These are phyloP conservation scores for Rhimphoctona megacephalus DNA, from an alignment of 2,888 invertebrate genomes.

Conservation along the genomic window DNA sequence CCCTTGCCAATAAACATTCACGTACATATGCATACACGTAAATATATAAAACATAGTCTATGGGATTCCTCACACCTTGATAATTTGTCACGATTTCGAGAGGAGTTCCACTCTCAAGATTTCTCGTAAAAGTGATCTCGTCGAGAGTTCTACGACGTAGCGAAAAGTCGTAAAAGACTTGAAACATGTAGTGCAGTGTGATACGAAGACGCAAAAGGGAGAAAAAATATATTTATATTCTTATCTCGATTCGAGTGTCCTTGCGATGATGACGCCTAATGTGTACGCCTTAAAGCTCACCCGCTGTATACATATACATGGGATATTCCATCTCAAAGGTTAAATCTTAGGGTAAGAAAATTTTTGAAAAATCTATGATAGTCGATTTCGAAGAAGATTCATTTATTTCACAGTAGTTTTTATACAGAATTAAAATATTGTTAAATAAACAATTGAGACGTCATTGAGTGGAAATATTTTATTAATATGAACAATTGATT, in stretches of 20 bases:
- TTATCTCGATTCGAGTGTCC: constrained; percentile 63
- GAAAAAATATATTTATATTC: constrained; percentile 21
- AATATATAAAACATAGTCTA: background rate
- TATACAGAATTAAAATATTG: background rate
- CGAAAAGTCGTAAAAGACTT: constrained; percentile 34
- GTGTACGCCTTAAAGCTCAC: constrained; percentile 61
- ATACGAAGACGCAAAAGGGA: constrained; percentile 11
- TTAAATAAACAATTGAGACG: background rate
- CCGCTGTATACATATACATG: constrained; percentile 22
- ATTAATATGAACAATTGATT: background rate
- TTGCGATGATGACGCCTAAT: constrained; percentile 66
- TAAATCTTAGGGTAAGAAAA: background rate
- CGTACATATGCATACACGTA: background rate
- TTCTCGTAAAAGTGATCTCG: background rate
- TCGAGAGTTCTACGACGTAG: background rate
- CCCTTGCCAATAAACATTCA: constrained; percentile 7
- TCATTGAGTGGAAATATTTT: background rate
- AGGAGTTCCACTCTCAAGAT: background rate
- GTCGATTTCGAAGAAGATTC: background rate
- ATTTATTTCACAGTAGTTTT: background rate
- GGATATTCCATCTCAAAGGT: background rate
- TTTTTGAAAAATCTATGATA: background rate
- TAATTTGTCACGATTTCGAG: background rate
- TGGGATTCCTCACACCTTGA: background rate
- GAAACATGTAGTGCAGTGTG: constrained; percentile 3